Conservation (phyloP, 2,797 vertebrate species). For the Emydoidea blandingii region DNA sequence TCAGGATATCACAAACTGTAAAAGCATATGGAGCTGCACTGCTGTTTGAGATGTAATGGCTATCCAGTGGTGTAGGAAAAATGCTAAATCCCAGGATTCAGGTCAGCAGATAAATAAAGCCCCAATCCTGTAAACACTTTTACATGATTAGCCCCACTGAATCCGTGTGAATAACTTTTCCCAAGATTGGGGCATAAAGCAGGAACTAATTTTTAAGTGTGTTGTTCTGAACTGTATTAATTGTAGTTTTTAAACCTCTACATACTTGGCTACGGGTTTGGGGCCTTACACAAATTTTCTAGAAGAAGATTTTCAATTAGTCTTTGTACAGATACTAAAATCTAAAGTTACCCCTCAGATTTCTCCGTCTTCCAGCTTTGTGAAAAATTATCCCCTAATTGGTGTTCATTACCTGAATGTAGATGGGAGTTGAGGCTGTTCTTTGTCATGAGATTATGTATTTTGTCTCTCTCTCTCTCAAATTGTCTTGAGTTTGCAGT, state of each 20-base stretch:
- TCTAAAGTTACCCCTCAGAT: not conserved
- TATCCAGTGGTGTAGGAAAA: not conserved
- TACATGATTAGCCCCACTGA: fast-evolving
- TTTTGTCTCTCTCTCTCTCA: not conserved
- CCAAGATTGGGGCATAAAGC: not conserved
- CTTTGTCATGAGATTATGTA: not conserved
- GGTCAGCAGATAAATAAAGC: not conserved
- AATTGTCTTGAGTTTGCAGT: not conserved
- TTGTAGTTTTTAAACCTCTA: not conserved
- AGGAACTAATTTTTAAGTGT: not conserved
- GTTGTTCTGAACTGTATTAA: not conserved
- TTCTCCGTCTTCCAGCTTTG: not conserved
- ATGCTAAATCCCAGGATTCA: not conserved
- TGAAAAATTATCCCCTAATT: not conserved
- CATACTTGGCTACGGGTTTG: not conserved
- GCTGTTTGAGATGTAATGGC: not conserved
- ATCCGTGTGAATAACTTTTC: fast-evolving
- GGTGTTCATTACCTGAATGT: not conserved
- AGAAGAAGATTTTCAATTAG: not conserved
- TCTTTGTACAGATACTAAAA: not conserved
- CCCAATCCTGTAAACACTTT: not conserved
- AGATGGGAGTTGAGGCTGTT: not conserved
- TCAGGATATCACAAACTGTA: not conserved
- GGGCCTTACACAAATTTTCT: not conserved
- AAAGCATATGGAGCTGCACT: not conserved